phyloP scores from a whole-genome alignment of 2,888 invertebrate species.

The Dendrolimus houi region DNA sequence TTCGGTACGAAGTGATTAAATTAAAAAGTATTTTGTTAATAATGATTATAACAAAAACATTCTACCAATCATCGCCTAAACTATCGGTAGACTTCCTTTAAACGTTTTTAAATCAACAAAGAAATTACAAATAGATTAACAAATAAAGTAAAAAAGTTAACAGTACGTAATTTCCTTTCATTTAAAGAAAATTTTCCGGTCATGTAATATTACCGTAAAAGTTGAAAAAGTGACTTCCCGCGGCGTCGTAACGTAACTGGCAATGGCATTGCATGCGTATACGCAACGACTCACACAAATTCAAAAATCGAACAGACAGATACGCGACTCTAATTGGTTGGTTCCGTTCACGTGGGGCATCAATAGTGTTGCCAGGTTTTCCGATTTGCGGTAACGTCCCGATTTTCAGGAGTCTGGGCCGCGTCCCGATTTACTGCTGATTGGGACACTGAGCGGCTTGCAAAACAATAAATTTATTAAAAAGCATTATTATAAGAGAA shows the following conservation, averaged over 20 bases:
- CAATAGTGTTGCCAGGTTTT: neutral
- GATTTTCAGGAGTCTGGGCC: conserved; percentile 2
- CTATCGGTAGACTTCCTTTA: no score
- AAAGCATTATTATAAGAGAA: no score
- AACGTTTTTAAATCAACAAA: conserved; percentile 1
- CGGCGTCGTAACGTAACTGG: conserved; percentile 59
- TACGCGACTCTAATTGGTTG: conserved; percentile 5
- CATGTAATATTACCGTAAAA: conserved; percentile 61
- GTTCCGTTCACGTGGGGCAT: conserved; percentile 3
- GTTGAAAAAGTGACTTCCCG: conserved; percentile 55
- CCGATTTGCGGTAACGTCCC: no score
- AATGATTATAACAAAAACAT: no score
- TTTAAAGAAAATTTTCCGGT: conserved; percentile 55
- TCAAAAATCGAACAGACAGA: conserved; percentile 13
- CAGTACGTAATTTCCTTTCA: conserved; percentile 28
- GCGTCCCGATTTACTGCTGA: no score
- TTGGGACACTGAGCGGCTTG: no score
- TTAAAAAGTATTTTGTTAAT: no score
- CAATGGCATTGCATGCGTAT: conserved; percentile 72
- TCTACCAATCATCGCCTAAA: no score
- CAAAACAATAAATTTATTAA: no score
- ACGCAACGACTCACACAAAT: conserved; percentile 60
- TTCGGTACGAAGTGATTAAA: no score
- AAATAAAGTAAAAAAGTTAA: neutral
- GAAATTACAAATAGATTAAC: conserved; percentile 13